Evolutionary conservation across 2,113 vertebrate genomes (phyloP).

Genomic region (Hystrix brachyura): DNA sequence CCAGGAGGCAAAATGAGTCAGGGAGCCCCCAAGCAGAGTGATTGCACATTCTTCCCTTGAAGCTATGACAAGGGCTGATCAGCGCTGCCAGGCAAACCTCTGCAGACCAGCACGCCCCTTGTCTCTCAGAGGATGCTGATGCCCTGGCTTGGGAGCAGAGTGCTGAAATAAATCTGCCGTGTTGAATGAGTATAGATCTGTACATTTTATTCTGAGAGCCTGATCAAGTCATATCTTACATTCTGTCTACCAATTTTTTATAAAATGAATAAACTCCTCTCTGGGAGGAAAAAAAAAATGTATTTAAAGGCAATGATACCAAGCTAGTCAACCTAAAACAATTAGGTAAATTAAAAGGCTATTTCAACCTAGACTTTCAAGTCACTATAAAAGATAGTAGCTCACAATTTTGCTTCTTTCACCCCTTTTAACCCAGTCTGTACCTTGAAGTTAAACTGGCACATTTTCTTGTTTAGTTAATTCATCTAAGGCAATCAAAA

Average conservation of each 20-base stretch:
- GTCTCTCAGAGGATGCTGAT: conserved; percentile 55
- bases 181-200: conserved; percentile 23
- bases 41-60: conserved; percentile 56
- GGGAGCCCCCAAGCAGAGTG: conserved; percentile 36
- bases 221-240: conserved; percentile 18
- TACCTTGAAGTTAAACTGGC: conserved; percentile 39
- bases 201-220: conserved; percentile 26
- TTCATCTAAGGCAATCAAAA: conserved; percentile 50
- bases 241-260: conserved; percentile 58
- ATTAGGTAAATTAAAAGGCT: background rate
- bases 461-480: conserved; percentile 49
- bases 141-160: conserved; percentile 8
- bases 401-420: background rate
- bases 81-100: conserved; percentile 57
- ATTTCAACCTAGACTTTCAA: conserved; percentile 50
- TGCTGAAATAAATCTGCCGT: background rate
- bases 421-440: background rate
- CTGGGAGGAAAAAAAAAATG: background rate
- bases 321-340: conserved; percentile 52
- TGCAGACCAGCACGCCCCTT: conserved; percentile 61
- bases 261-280: conserved; percentile 42
- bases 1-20: conserved; percentile 65
- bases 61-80: conserved; percentile 70
- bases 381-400: background rate
- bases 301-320: background rate